Percentiles rank a stretch among this genome's conserved stretches.
These are phyloP conservation scores for Atta colombica DNA, from an alignment of 1,140 invertebrate genomes.

Conservation along the genomic window DNA sequence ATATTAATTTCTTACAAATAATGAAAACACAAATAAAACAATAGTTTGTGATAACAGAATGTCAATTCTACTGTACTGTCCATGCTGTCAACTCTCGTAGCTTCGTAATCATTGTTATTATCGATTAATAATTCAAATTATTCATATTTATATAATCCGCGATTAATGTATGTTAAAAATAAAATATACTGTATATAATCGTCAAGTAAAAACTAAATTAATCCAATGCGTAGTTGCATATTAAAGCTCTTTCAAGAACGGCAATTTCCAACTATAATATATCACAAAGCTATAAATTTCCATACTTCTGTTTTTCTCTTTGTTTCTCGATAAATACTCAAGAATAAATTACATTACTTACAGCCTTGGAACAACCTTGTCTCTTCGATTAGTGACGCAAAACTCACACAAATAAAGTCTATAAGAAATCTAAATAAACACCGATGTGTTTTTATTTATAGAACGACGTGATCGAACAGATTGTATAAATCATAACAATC, in stretches of 20 bases:
- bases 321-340: not conserved
- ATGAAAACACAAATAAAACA: not conserved
- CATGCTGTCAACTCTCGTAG: not conserved
- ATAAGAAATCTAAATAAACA: not conserved
- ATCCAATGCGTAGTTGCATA: not conserved
- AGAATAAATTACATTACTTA: conserved; percentile 19
- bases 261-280: not conserved
- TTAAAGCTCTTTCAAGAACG: not conserved
- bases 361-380: not conserved
- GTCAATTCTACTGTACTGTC: not conserved
- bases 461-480: not conserved
- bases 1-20: not conserved
- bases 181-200: not conserved
- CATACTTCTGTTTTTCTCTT: not conserved
- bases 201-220: not conserved
- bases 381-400: too few species aligned
- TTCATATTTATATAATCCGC: not conserved
- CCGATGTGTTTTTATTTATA: not conserved
- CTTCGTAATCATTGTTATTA: not conserved
- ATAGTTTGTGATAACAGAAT: not conserved
- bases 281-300: not conserved
- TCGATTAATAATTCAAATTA: not conserved
- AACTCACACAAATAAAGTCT: not conserved
- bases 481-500: not conserved
- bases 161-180: not conserved